A percentile compares a stretch with the other conserved stretches of the same genome.
Conservation (phyloP, 2,797 vertebrate genomes). For the Pristis pectinata region DNA sequence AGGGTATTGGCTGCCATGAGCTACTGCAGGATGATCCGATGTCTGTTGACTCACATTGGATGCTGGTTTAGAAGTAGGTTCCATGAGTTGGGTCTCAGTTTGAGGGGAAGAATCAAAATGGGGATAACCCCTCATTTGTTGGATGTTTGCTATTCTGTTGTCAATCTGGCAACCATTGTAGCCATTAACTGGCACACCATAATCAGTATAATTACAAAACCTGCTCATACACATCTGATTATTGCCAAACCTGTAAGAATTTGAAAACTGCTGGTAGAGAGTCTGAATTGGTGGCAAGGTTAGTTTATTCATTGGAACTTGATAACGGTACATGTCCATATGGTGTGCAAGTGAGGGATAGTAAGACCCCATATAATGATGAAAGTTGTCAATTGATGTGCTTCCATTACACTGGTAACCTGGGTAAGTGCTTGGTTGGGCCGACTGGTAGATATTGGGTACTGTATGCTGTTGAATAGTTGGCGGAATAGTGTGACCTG, state of each 20-base stretch:
- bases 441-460: not conserved
- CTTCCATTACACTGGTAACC: constrained; percentile 83
- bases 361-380: constrained; percentile 65
- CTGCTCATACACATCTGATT: constrained; percentile 58
- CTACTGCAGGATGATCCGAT: constrained; percentile 63
- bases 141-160: constrained; percentile 61
- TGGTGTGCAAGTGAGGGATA: constrained; percentile 71
- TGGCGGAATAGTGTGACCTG: constrained; percentile 24
- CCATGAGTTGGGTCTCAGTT: constrained; percentile 65
- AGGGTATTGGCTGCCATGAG: constrained; percentile 67
- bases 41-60: constrained; percentile 53
- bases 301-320: constrained; percentile 59
- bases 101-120: constrained; percentile 62
- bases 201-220: constrained; percentile 74
- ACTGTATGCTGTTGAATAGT: constrained; percentile 13
- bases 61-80: constrained; percentile 63
- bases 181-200: constrained; percentile 73
- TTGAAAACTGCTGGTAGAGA: constrained; percentile 68
- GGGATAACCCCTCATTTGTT: constrained; percentile 64
- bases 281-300: constrained; percentile 64
- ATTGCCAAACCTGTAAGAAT: constrained; percentile 58
- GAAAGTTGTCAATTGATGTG: constrained; percentile 69
- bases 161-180: constrained; percentile 61
- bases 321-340: constrained; percentile 75
- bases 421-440: constrained; percentile 51